These are phyloP conservation scores for Rhimphoctona megacephalus DNA, from an alignment of 2,888 invertebrate species.

Conservation along the genomic window DNA sequence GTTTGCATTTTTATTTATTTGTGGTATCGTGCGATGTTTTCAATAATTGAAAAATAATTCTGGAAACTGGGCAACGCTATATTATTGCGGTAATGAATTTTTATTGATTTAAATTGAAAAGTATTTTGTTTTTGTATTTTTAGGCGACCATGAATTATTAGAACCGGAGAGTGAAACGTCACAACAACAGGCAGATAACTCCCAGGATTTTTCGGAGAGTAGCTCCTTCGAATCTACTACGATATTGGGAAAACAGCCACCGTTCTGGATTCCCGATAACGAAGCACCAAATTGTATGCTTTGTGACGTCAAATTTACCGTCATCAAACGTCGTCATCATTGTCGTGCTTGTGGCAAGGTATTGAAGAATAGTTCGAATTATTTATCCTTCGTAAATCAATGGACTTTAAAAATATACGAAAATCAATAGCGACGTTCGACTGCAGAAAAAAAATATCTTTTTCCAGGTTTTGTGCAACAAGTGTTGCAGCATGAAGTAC, in stretches of 20 bases:
- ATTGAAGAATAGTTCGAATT: background rate
- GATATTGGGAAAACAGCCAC: conserved; percentile 90
- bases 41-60: background rate
- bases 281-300: conserved; percentile 93
- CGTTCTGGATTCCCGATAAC: conserved; percentile 95
- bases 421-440: background rate
- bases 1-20: background rate
- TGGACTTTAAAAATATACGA: too few relatives aligned
- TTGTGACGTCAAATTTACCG: conserved; percentile 92
- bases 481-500: conserved; percentile 91
- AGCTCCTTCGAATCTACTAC: conserved; percentile 80
- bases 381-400: background rate
- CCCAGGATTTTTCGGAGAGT: conserved; percentile 81
- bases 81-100: background rate
- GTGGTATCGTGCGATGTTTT: background rate
- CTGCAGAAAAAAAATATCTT: conserved; percentile 44
- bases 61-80: background rate
- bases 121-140: conserved; percentile 74
- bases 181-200: conserved; percentile 76
- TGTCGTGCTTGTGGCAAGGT: conserved; percentile 95
- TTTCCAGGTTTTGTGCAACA: conserved; percentile 90
- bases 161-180: conserved; percentile 73
- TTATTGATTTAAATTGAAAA: conserved; percentile 61
- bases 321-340: conserved; percentile 94
- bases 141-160: conserved; percentile 73